Evolutionary conservation across 2,797 vertebrate species (phyloP), one percentile per base, ranked within the genome.

Genomic region (Cuniculus paca): DNA sequence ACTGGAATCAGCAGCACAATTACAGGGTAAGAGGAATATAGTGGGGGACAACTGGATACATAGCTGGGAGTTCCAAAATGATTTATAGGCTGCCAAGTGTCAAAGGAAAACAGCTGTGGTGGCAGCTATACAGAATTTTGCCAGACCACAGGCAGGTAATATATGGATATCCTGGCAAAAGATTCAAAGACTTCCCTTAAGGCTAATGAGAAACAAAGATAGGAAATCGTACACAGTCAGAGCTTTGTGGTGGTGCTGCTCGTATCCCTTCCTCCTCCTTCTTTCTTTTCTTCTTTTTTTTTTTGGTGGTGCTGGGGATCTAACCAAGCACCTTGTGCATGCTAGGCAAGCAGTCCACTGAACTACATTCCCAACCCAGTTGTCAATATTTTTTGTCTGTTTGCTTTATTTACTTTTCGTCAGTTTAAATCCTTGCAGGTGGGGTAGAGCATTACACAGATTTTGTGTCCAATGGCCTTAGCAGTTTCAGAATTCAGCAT

Each of bases 1-100:
- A 63, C 42, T 84, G 77, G 91, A 96, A 96, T 97, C 72, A 97
- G 81, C 68, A 70, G 28, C 89, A 16, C 84, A 77, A 79, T 75
- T 95, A 97, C 5, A 72, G 31, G 90, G 91, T 74, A 97, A 95
- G 7, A 88, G 63, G 95, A 72, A 95, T 61, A 63, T 24, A 79
- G 58, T 6, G 36, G 58, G 7, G 52, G 84, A n/a, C 81, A 97
- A 98, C 61, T 63, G 85, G 78, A 83, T 88, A 60, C 36, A 92
- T 63, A 45, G 61, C 79, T 90, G 70, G 90, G 96, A 97, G 80
- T 63, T 56, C 72, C 50, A 90, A 24, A 20, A 9, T 79, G 95
- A 58, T 26, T 95, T 20, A 72, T 0, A 58, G 54, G 31, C 45
- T 81, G 36, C 75, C 96, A 94, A 74, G 81, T 92, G 91, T 95